These are phyloP conservation scores for Disparrhopalites patrizii DNA, from an alignment of 2,888 invertebrate genomes.

Conservation along the genomic window DNA sequence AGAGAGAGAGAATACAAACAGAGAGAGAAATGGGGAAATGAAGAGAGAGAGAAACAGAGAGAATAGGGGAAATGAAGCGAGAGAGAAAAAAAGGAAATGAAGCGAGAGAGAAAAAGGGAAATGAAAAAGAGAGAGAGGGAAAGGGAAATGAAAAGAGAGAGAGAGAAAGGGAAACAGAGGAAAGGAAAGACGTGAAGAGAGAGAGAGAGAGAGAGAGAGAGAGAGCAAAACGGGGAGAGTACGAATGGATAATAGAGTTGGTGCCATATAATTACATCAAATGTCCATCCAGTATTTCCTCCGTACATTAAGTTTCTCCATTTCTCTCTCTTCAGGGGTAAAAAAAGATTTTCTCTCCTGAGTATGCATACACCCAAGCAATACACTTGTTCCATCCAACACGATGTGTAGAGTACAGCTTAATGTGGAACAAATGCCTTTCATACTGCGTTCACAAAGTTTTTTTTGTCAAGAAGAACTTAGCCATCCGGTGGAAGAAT, in stretches of 20 bases:
- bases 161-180: neutral
- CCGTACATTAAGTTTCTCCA: neutral
- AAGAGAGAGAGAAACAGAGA: too few relatives aligned
- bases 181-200: too few relatives aligned
- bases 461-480: constrained; percentile 8
- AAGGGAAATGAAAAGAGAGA: neutral
- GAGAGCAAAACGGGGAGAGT: neutral
- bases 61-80: too few relatives aligned
- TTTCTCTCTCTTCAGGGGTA: neutral
- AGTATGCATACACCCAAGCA: neutral
- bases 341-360: neutral
- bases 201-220: too few relatives aligned
- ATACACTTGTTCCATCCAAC: neutral
- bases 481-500: neutral
- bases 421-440: neutral
- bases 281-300: constrained; percentile 5
- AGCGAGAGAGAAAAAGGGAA: too few relatives aligned
- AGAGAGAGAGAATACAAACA: too few relatives aligned
- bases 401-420: neutral
- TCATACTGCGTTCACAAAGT: neutral
- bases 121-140: neutral
- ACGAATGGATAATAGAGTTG: neutral
- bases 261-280: neutral
- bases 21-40: too few relatives aligned
- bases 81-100: too few relatives aligned